Evolutionary conservation across 2,888 invertebrate genomes (phyloP).

Genomic region (Saturnia japonica): DNA sequence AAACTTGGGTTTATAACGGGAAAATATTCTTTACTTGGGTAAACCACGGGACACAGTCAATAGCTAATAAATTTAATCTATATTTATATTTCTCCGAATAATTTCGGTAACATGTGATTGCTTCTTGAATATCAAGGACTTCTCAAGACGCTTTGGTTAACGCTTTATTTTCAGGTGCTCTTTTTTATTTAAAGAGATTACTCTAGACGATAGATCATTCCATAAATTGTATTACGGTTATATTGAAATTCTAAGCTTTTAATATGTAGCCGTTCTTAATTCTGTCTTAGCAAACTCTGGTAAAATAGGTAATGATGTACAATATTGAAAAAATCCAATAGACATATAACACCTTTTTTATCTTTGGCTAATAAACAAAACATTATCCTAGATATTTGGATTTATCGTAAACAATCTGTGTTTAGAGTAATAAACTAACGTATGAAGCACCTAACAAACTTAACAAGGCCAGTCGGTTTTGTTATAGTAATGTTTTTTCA

Average conservation of each 20-base stretch:
- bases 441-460: constrained; percentile 13
- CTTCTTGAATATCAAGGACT: too few relatives aligned
- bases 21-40: too few relatives aligned
- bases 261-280: neutral
- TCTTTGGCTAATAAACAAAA: neutral
- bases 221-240: neutral
- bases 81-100: too few relatives aligned
- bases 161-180: too few relatives aligned
- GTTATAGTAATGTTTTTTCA: constrained; percentile 20
- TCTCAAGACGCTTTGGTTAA: too few relatives aligned
- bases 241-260: too few relatives aligned
- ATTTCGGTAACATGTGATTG: too few relatives aligned
- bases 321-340: constrained; percentile 1
- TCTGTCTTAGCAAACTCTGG: neutral
- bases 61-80: too few relatives aligned
- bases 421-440: constrained; percentile 5
- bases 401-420: constrained; percentile 11
- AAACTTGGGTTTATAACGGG: too few relatives aligned
- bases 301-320: neutral
- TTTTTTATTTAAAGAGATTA: too few relatives aligned
- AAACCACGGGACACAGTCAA: too few relatives aligned
- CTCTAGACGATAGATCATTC: too few relatives aligned
- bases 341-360: neutral
- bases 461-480: constrained; percentile 15
- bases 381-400: constrained; percentile 7